Percentiles rank a stretch among this genome's conserved stretches.
Conservation (phyloP, 2,888 invertebrate genomes). For the Drosophila kuntzei region DNA sequence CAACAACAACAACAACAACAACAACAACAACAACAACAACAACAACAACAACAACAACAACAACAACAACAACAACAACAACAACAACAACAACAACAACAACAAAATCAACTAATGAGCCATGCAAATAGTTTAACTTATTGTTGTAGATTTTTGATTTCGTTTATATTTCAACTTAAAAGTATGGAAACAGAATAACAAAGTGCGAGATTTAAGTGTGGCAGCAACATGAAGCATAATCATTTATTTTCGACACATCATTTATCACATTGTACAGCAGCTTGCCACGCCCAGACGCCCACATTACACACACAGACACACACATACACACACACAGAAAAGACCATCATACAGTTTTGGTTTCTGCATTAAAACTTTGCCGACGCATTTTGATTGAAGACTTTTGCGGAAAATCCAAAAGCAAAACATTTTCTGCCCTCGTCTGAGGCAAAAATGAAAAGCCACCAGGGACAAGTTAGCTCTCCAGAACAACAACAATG, state of each 20-base stretch:
- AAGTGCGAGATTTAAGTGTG: slow-evolving; percentile 32
- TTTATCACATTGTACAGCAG: slow-evolving; percentile 63
- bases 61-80: no score
- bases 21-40: no score
- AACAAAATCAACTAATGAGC: slow-evolving; percentile 52
- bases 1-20: no score
- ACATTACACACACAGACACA: slow-evolving; percentile 34
- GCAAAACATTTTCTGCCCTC: slow-evolving; percentile 22
- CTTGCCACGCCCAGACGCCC: slow-evolving; percentile 46
- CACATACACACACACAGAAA: no score
- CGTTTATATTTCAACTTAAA: background rate
- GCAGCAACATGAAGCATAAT: slow-evolving; percentile 57
- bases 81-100: no score
- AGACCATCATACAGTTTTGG: slow-evolving; percentile 10
- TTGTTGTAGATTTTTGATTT: slow-evolving; percentile 15
- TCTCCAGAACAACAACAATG: slow-evolving; percentile 6
- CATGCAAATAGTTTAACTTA: slow-evolving; percentile 49
- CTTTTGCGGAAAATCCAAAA: slow-evolving; percentile 40
- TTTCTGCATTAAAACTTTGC: slow-evolving; percentile 72
- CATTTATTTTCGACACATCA: slow-evolving; percentile 82
- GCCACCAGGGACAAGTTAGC: slow-evolving; percentile 18
- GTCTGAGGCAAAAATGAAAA: slow-evolving; percentile 21
- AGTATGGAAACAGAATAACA: slow-evolving; percentile 27
- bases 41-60: no score
- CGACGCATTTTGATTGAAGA: slow-evolving; percentile 80